A percentile compares a stretch with the other conserved stretches of the same genome.
phyloP scores from a whole-genome alignment of 2,797 vertebrate species.

The Varecia variegata region DNA sequence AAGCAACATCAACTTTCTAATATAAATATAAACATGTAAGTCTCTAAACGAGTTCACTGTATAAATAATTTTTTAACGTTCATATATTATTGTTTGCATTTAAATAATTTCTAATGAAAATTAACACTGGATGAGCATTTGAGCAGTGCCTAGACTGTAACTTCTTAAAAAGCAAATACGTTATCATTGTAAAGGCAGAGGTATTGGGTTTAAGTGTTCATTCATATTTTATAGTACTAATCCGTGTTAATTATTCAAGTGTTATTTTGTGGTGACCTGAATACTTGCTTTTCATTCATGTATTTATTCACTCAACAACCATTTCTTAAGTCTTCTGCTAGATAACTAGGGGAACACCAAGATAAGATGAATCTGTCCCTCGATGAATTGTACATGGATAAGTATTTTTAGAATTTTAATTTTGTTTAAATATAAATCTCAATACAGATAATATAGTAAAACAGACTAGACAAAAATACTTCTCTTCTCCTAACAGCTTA shows the following conservation, averaged over 20 bases:
- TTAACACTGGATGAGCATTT: constrained; percentile 25
- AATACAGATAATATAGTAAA: background rate
- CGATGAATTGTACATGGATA: background rate
- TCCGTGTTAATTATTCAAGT: constrained; percentile 22
- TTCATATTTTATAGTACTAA: constrained; percentile 47
- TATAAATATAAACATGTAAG: constrained; percentile 31
- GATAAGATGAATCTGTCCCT: background rate
- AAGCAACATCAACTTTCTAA: constrained; percentile 16
- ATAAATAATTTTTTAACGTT: background rate
- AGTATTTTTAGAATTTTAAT: constrained; percentile 53
- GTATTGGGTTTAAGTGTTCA: constrained; percentile 31
- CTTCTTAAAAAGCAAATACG: constrained; percentile 13
- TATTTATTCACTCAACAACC: constrained; percentile 15
- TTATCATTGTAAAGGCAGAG: constrained; percentile 6
- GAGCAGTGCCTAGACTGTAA: constrained; percentile 1
- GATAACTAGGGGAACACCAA: background rate
- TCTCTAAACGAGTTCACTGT: constrained; percentile 26
- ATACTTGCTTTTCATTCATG: constrained; percentile 23
- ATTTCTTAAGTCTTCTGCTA: constrained; percentile 7
- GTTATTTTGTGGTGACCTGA: background rate
- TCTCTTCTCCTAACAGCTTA: constrained; percentile 31
- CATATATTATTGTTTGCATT: background rate
- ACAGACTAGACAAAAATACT: constrained; percentile 28
- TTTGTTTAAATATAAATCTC: constrained; percentile 50
- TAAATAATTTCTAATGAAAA: constrained; percentile 33